Conservation (phyloP, 2,113 vertebrate species). For the Neomonachus schauinslandi region DNA sequence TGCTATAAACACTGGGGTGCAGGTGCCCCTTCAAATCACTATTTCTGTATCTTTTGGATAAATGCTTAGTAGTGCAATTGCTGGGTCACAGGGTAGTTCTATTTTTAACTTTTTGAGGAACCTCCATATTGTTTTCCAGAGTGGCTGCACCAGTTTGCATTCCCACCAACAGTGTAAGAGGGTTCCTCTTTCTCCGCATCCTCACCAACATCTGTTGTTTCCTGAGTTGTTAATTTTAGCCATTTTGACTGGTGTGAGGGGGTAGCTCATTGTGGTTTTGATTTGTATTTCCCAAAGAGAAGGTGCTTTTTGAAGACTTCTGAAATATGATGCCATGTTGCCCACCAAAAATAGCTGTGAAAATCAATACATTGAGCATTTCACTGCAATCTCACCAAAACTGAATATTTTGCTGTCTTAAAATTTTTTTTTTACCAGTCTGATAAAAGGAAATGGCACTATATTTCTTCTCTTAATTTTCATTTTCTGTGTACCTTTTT, state of each 20-base stretch:
- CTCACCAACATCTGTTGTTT: not conserved
- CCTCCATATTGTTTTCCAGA: not conserved
- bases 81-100: not conserved
- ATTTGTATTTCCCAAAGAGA: not conserved
- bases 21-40: not conserved
- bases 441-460: not conserved
- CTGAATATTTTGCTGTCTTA: not conserved
- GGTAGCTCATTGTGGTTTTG: not conserved
- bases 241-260: not conserved
- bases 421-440: not conserved
- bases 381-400: not conserved
- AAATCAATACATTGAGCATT: not conserved
- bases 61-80: not conserved
- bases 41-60: not conserved
- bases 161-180: not conserved
- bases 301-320: not conserved
- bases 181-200: not conserved
- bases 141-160: not conserved
- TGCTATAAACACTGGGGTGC: not conserved
- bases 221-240: not conserved
- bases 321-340: not conserved
- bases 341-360: not conserved
- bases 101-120: not conserved
- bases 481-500: not conserved
- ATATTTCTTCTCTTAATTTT: constrained; percentile 52